These are phyloP conservation scores for Lepus oiostolus DNA, from an alignment of 2,797 vertebrate genomes.

Conservation along the genomic window DNA sequence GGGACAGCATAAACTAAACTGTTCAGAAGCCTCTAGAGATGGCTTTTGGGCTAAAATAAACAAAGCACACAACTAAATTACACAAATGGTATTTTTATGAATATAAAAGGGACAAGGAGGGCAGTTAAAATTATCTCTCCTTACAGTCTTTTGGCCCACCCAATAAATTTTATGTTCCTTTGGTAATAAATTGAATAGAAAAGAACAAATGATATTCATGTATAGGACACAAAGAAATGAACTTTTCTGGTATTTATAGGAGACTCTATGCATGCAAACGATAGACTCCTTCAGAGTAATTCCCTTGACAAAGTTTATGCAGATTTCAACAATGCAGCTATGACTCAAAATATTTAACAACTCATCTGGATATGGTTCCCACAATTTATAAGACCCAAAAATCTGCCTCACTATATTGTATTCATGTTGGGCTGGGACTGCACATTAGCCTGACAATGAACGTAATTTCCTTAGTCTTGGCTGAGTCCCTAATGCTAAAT, in stretches of 20 bases:
- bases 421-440: neutral
- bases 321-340: neutral
- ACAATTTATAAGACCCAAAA: conserved; percentile 42
- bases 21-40: neutral
- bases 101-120: conserved; percentile 15
- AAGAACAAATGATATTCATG: neutral
- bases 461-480: neutral
- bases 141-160: neutral
- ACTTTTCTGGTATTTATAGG: neutral
- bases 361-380: neutral
- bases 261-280: neutral
- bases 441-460: conserved; percentile 43
- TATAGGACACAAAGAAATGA: neutral
- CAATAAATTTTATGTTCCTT: conserved; percentile 36
- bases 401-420: conserved; percentile 1
- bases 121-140: neutral
- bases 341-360: conserved; percentile 1
- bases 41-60: neutral
- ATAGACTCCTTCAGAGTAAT: neutral
- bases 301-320: neutral
- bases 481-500: conserved; percentile 30
- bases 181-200: conserved; percentile 6
- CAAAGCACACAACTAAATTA: neutral
- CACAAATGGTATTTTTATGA: neutral
- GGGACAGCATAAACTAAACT: neutral